Base-by-base conservation (phyloP, 1,140 invertebrate species). In the Orchesella cincta region DNA sequence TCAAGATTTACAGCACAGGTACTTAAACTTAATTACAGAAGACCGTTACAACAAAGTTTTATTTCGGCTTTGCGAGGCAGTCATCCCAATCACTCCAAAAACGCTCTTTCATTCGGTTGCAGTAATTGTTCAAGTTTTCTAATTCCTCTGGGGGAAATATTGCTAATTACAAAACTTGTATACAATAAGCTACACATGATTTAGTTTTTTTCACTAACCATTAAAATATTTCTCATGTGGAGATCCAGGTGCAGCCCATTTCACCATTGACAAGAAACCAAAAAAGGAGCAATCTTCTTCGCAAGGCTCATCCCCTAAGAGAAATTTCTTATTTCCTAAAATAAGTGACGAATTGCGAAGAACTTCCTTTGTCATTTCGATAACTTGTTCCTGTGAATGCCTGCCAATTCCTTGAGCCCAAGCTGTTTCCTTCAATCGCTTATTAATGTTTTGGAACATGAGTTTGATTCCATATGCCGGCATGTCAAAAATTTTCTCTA, bases 61-160 rank as follows among this genome's bases (percentile, higher is more conserved):
- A n/a, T n/a, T n/a, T n/a, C n/a, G n/a, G n/a, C n/a, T 33, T 35
- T 28, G 52, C 46, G 23, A 81, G 35, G 70, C 74, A 78, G 23
- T 83, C 74, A 39, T 86, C 81, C 85, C 85, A 86, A 80, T 86
- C 85, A 1, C 83, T 83, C 85, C 85, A 86, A 67, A 82, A 84
- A 3, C 71, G 29, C 8, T 81, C 81, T 73, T 83, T 84, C 83
- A 86, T 85, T 16, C 85, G 74, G 16, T 83, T 74, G 64, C 82
- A 82, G 77, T 84, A 86, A 1, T 57, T 76, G 0, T 79, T 79
- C 46, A 86, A 74, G 74, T 86, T 86, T 0, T 29, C 1, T 18
- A 83, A 70, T 75, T 85, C 67, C 29, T 82, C 83, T 84, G n/a
- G n/a, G n/a, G n/a, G n/a, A n/a, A 82, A n/a, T n/a, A n/a, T n/a